Evolutionary conservation across 2,113 vertebrate genomes (phyloP).

Genomic region (Myrmecobius fasciatus): DNA sequence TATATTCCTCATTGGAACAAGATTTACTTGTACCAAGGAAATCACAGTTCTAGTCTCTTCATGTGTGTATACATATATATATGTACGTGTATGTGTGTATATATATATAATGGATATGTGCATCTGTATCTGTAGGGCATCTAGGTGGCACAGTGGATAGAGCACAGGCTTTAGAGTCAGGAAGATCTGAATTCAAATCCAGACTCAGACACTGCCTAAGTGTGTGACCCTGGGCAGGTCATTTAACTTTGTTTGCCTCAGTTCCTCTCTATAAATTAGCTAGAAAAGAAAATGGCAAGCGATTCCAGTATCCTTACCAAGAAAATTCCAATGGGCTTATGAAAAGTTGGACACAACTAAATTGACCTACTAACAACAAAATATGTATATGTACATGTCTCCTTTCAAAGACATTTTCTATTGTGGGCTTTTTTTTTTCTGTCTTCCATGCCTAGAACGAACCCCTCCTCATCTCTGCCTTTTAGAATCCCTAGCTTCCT

Average conservation of each 20-base stretch:
- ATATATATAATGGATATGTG: no score
- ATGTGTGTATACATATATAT: background rate
- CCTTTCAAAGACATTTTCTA: background rate
- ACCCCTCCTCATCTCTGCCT: no score
- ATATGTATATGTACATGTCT: background rate
- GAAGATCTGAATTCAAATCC: background rate
- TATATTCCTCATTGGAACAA: background rate
- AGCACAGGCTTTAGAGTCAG: background rate
- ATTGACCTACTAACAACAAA: background rate
- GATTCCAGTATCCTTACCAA: background rate
- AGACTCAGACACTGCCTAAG: background rate
- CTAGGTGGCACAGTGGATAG: background rate
- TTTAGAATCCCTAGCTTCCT: no score
- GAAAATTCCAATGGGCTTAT: background rate
- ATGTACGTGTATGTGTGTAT: no score
- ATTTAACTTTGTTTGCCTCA: background rate
- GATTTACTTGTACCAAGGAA: background rate
- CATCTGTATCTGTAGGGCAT: background rate
- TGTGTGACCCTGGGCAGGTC: background rate
- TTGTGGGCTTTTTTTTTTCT: background rate
- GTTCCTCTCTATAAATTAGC: background rate
- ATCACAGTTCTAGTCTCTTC: background rate
- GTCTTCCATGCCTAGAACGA: background rate
- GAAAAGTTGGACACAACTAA: background rate
- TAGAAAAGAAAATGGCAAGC: background rate